Evolutionary conservation across 2,888 invertebrate species (phyloP).

Genomic region (Aspidapion aeneum): DNA sequence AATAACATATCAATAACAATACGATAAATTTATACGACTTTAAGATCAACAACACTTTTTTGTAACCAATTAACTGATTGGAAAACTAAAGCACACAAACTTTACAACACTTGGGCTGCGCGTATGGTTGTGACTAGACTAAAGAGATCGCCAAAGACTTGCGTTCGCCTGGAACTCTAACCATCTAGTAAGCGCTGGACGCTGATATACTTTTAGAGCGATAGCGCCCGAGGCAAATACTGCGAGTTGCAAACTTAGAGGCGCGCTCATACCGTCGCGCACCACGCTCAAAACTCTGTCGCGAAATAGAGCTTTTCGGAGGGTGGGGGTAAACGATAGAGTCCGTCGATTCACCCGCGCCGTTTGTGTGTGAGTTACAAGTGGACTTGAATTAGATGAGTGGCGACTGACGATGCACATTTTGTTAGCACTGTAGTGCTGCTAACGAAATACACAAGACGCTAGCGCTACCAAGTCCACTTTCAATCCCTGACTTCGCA

Average conservation of each 20-base stretch:
- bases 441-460: too few relatives aligned
- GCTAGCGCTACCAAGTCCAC: too few relatives aligned
- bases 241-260: not conserved
- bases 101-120: not conserved
- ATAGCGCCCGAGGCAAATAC: not conserved
- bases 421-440: too few relatives aligned
- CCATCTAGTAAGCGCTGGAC: not conserved
- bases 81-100: not conserved
- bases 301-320: not conserved
- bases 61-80: not conserved
- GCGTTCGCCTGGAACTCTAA: not conserved
- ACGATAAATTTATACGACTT: too few relatives aligned
- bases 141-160: not conserved
- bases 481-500: too few relatives aligned
- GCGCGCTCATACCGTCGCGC: not conserved
- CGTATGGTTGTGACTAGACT: too few relatives aligned
- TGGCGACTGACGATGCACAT: too few relatives aligned
- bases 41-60: too few relatives aligned
- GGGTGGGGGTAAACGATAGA: not conserved
- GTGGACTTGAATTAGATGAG: too few relatives aligned
- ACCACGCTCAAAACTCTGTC: not conserved
- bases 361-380: too few relatives aligned
- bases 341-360: too few relatives aligned
- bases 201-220: not conserved
- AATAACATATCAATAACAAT: too few relatives aligned